A percentile compares a stretch with the other conserved stretches of the same genome.
These are phyloP conservation scores for Hydrozoanthus tunicans DNA, from an alignment of 64 coral and sea anemone genomes.

Conservation along the genomic window DNA sequence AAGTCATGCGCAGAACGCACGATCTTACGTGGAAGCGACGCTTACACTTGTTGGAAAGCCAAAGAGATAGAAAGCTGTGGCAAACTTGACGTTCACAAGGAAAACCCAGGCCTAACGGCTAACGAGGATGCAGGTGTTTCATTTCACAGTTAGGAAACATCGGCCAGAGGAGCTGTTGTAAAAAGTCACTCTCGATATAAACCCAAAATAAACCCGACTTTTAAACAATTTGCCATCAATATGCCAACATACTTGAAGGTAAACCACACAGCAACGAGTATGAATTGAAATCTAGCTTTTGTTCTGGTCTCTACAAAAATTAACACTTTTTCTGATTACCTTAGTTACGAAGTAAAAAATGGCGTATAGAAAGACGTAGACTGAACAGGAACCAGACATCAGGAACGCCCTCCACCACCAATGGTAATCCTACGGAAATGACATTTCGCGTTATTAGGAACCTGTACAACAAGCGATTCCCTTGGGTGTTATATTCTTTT, in stretches of 20 bases:
- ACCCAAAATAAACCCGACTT: no score
- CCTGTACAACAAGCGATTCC: neutral
- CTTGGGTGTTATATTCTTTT: no score
- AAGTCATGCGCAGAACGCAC: no score
- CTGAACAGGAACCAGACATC: slow-evolving; percentile 43
- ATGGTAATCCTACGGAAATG: slow-evolving; percentile 30
- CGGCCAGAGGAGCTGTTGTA: no score
- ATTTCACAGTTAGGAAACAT: neutral
- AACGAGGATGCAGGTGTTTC: neutral
- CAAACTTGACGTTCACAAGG: no score
- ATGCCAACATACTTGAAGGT: no score
- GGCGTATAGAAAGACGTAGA: slow-evolving; percentile 58
- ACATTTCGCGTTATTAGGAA: neutral
- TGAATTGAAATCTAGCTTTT: no score
- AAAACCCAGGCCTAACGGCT: no score
- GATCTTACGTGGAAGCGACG: neutral
- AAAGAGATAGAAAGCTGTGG: no score
- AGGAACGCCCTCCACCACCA: slow-evolving; percentile 59
- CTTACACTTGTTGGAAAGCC: neutral
- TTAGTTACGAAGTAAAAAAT: slow-evolving; percentile 46
- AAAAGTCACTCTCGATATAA: no score
- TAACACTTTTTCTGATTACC: neutral
- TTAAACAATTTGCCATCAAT: no score
- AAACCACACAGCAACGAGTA: no score
- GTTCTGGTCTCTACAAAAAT: neutral